Percentiles rank a stretch among this genome's conserved stretches.
phyloP scores from a whole-genome alignment of 2,888 invertebrate species.

The Desoria tigrina region DNA sequence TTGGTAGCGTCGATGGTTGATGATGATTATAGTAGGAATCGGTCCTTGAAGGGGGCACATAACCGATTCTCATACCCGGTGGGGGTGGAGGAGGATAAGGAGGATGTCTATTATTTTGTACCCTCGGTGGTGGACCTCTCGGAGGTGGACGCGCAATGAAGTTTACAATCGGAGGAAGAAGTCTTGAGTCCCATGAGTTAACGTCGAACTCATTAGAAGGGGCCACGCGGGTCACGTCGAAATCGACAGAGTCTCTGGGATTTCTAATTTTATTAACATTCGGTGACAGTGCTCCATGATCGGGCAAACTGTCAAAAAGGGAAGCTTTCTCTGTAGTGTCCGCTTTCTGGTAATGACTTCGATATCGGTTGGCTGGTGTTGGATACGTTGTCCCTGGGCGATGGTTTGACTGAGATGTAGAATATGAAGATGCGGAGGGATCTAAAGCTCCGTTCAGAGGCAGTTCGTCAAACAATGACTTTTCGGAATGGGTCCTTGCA shows the following conservation, averaged over 20 bases:
- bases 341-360: not conserved
- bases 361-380: not conserved
- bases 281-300: constrained; percentile 47
- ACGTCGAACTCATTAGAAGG: constrained; percentile 37
- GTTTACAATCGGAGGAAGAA: constrained; percentile 40
- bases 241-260: constrained; percentile 35
- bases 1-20: not conserved
- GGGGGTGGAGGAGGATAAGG: constrained; percentile 1
- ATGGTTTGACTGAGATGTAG: not conserved
- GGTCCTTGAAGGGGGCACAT: not conserved
- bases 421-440: not conserved
- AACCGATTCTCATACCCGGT: not conserved
- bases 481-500: no score
- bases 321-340: constrained; percentile 7
- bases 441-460: constrained; percentile 48
- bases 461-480: constrained; percentile 48
- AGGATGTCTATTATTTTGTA: not conserved
- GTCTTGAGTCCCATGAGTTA: constrained; percentile 29
- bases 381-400: not conserved
- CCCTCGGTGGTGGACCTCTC: not conserved
- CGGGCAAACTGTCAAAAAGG: constrained; percentile 47
- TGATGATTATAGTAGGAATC: constrained; percentile 9
- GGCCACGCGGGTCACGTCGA: constrained; percentile 26
- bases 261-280: constrained; percentile 15
- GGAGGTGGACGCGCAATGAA: constrained; percentile 25